Evolutionary conservation across 2,888 invertebrate genomes (phyloP), one percentile per base, ranked within the genome.

Genomic region (Pyrgus malvae): DNA sequence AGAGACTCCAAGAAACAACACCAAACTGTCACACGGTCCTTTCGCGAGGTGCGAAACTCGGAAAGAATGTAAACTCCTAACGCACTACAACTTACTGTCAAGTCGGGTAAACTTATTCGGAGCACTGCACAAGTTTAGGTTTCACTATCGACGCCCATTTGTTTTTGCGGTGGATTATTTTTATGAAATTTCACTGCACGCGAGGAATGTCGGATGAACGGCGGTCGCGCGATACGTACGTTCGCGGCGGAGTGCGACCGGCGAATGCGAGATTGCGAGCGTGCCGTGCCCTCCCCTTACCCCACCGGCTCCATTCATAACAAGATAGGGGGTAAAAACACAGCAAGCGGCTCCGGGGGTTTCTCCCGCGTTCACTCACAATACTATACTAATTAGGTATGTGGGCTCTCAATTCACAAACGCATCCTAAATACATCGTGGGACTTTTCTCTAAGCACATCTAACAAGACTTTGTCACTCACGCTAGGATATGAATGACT

Each of bases 61-160:
- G 68, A 71, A 73, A 72, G 74, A 70, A 67, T 65, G 62, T 63
- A 66, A 70, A 69, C 64, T 64, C 63, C 63, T 37, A 40, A 40
- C 40, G 19, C 62, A 62, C 68, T 63, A 69, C 56, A 75, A 77
- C 73, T 74, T 66, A 69, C 72, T 73, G 68, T 72, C 67, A 53
- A 46, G 45, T 53, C 17, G 64, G 63, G 64, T 61, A 67, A 69
- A 68, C 62, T 69, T 65, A 78, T 74, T 78, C 74, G 73, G 72
- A 75, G 65, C 83, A 84, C 84, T 74, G 76, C 83, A 86, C 84
- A 76, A 78, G 76, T 80, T 82, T 72, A 79, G 65, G 79, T 84
- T 84, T 80, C 89, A 90, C 89, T 86, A 72, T 83, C 72, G 73
- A 76, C 69, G 81, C 78, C 76, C 84, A 86, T 88, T 86, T 84